Percentiles rank a stretch among this genome's conserved stretches.
phyloP scores from a whole-genome alignment of 1,140 invertebrate genomes.

The Penaeus indicus region DNA sequence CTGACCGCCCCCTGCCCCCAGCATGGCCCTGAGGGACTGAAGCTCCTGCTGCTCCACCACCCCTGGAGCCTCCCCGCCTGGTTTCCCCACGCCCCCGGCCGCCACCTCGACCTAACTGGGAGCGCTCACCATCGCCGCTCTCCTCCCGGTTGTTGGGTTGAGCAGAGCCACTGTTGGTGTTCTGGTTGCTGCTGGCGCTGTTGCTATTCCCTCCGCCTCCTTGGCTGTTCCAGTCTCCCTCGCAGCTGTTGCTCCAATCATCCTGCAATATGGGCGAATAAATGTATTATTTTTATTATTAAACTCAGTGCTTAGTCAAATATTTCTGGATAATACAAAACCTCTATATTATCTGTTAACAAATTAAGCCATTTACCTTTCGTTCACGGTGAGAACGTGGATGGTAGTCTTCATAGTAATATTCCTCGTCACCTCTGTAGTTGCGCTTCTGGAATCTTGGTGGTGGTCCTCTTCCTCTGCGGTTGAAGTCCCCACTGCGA shows the following conservation, averaged over 20 bases:
- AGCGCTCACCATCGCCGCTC: slow-evolving; percentile 63
- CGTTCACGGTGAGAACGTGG: slow-evolving; percentile 51
- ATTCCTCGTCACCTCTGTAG: slow-evolving; percentile 57
- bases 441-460: slow-evolving; percentile 58
- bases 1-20: slow-evolving; percentile 52
- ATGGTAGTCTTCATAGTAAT: slow-evolving; percentile 58
- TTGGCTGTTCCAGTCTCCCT: slow-evolving; percentile 50
- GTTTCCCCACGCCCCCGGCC: slow-evolving; percentile 68
- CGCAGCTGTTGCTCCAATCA: slow-evolving; percentile 54
- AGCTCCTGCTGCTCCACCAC: slow-evolving; percentile 47
- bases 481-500: slow-evolving; percentile 42
- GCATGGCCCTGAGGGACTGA: slow-evolving; percentile 45
- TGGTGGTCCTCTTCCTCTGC: slow-evolving; percentile 55
- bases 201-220: slow-evolving; percentile 47
- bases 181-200: slow-evolving; percentile 36
- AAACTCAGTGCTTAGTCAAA: not conserved
- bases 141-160: slow-evolving; percentile 62
- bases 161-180: slow-evolving; percentile 44
- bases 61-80: slow-evolving; percentile 61
- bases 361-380: slow-evolving; percentile 19
- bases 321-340: not conserved
- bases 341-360: not conserved
- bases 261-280: slow-evolving; percentile 34
- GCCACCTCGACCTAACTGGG: slow-evolving; percentile 67
- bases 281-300: not conserved